Conservation (phyloP, 2,888 invertebrate genomes). For the Fabriciana adippe region DNA sequence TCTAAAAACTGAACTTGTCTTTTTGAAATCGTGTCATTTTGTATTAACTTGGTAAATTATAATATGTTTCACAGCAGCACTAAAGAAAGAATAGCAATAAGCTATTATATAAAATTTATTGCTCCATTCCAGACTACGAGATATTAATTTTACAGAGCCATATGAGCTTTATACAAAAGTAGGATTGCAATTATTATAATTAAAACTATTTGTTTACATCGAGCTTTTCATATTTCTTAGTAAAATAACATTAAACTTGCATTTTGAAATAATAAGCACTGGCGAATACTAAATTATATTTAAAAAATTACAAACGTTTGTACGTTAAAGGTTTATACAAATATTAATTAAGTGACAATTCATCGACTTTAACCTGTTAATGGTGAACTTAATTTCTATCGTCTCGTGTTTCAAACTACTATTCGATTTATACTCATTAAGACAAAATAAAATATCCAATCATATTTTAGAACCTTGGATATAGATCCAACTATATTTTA, state of each 20-base stretch:
- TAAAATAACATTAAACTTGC: neutral
- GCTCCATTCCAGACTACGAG: slow-evolving; percentile 12
- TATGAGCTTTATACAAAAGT: slow-evolving; percentile 1
- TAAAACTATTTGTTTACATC: neutral
- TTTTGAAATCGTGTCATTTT: slow-evolving; percentile 28
- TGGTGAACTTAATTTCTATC: no score
- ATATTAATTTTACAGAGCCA: slow-evolving; percentile 12
- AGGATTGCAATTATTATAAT: neutral
- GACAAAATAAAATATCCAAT: no score
- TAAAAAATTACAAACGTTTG: no score
- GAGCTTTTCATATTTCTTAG: neutral
- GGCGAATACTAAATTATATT: no score
- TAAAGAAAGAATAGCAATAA: slow-evolving; percentile 20
- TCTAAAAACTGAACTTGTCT: slow-evolving; percentile 39
- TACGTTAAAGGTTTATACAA: no score
- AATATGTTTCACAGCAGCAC: slow-evolving; percentile 12
- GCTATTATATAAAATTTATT: slow-evolving; percentile 22
- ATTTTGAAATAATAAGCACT: no score
- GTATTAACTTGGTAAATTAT: slow-evolving; percentile 22
- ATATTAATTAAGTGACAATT: no score
- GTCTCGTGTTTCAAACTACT: no score
- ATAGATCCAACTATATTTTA: no score
- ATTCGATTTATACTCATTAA: no score
- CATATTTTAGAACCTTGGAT: no score
- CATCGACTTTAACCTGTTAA: no score